These are phyloP conservation scores for Drosophila elegans DNA, from an alignment of 1,140 invertebrate genomes.

Conservation along the genomic window DNA sequence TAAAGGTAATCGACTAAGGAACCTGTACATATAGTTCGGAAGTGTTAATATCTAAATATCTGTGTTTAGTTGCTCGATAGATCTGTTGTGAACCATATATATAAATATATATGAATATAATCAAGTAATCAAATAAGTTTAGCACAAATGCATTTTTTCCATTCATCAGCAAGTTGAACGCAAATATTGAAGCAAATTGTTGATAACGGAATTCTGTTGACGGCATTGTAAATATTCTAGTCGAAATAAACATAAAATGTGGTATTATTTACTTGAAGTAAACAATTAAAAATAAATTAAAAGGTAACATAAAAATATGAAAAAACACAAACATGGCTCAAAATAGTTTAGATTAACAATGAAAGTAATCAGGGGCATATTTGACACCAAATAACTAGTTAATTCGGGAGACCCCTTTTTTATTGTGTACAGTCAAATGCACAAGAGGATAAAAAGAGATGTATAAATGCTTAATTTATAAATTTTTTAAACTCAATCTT, in stretches of 20 bases:
- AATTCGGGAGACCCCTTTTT: conserved; percentile 21
- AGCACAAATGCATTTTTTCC: conserved; percentile 69
- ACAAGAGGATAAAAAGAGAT: conserved; percentile 3
- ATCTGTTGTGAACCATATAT: conserved; percentile 71
- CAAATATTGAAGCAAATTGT: conserved; percentile 44
- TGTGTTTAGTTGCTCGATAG: conserved; percentile 62
- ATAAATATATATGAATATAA: conserved; percentile 33
- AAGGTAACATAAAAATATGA: conserved; percentile 9
- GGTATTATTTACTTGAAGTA: conserved; percentile 77
- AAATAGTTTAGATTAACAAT: conserved; percentile 38
- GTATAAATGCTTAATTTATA: conserved; percentile 2
- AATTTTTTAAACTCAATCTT: neutral
- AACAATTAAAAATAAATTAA: conserved; percentile 29
- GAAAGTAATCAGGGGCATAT: conserved; percentile 32
- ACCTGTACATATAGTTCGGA: conserved; percentile 55
- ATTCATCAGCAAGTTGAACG: conserved; percentile 41
- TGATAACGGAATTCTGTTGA: conserved; percentile 15
- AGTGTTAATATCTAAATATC: conserved; percentile 68
- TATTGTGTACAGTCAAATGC: conserved; percentile 23
- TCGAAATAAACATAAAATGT: conserved; percentile 49
- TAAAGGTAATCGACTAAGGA: conserved; percentile 32
- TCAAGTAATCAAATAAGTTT: conserved; percentile 59
- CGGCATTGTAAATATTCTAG: conserved; percentile 55
- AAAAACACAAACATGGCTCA: conserved; percentile 53
- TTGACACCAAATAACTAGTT: conserved; percentile 42